A percentile compares a stretch with the other conserved stretches of the same genome.
Evolutionary conservation across 2,888 invertebrate species (phyloP).

Genomic region (Chaitophorus viminalis): DNA sequence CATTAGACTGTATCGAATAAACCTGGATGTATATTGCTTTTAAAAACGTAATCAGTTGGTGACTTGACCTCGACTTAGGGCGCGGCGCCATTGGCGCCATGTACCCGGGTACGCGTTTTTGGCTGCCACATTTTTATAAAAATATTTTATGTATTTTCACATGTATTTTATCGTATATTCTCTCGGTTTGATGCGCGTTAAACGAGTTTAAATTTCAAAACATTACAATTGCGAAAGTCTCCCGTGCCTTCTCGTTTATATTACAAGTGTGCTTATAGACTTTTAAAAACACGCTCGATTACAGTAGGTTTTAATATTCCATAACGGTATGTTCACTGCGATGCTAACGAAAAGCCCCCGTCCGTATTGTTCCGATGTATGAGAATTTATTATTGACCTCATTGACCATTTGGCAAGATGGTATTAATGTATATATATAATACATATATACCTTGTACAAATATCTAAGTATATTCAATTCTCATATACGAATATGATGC

Average conservation of each 20-base stretch:
- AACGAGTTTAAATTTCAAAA: background rate
- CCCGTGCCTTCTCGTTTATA: background rate
- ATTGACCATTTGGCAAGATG: constrained; percentile 45
- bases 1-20: too few species aligned
- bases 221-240: background rate
- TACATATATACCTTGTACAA: background rate
- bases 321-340: constrained; percentile 4
- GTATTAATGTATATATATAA: background rate
- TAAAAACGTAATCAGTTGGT: too few species aligned
- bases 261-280: background rate
- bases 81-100: background rate
- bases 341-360: background rate
- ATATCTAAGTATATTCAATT: background rate
- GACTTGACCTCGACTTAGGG: background rate
- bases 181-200: background rate
- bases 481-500: background rate
- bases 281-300: background rate
- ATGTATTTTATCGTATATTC: too few species aligned
- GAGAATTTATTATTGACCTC: constrained; percentile 54
- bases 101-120: background rate
- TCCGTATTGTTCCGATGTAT: constrained; percentile 3
- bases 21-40: too few species aligned
- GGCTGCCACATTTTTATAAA: background rate
- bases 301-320: background rate
- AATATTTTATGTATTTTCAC: too few species aligned